Evolutionary conservation across 2,888 invertebrate species (phyloP), one percentile per base, ranked within the genome.

Genomic region (Coecobrya sp.): DNA sequence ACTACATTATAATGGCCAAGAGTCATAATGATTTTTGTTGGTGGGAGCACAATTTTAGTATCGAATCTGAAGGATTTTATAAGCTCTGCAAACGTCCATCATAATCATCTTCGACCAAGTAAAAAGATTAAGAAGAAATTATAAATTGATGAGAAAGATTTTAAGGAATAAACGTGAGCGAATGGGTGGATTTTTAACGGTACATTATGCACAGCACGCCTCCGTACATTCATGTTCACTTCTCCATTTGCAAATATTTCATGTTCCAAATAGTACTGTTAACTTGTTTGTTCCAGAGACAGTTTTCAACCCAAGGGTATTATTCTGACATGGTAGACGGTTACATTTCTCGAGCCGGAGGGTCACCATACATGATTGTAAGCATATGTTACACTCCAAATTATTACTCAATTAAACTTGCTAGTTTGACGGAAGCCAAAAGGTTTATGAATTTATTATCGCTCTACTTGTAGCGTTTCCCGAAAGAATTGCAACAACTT

Each of bases 251-350:
- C n/a, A n/a, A n/a, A n/a, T n/a, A n/a, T n/a, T n/a, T n/a, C n/a
- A n/a, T n/a, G n/a, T n/a, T n/a, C n/a, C n/a, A n/a, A n/a, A n/a
- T n/a, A 49, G 1, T 49, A 1, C 13, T 49, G 49, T 11, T n/a
- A 52, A 11, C 30, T 49, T 45, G 55, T 45, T n/a, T n/a, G 16
- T 13, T 36, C 11, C 22, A 89, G 84, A 89, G 65, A 42, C 52
- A 65, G 19, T 84, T 73, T 59, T 30, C 13, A 13, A 7, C 0
- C 8, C 59, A 19, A 52, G 90, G 90, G 49, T 90, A 90, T 27
- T 90, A 90, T 16, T n/a, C 2, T n/a, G 90, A 90, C 25, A 59
- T 90, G 62, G 52, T 65, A 22, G 19, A 49, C 0, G 76, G 76
- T 16, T 76, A 76, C 76, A 76, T 76, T 49, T 76, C 45, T 76